These are phyloP conservation scores for Caiman crocodilus DNA, from an alignment of 2,797 vertebrate species.

Conservation along the genomic window DNA sequence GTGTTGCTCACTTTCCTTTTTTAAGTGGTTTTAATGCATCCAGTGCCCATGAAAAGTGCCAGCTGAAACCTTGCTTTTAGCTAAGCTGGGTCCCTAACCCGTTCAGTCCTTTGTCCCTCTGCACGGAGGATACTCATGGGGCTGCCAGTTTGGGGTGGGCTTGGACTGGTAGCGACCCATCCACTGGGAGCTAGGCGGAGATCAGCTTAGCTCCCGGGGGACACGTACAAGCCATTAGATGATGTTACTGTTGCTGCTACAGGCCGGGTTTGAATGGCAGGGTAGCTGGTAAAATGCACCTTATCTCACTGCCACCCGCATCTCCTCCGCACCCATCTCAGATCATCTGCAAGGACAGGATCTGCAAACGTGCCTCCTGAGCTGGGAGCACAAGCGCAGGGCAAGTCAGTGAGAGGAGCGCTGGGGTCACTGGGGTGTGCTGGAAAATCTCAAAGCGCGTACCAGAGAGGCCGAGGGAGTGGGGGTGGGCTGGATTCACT, in stretches of 20 bases:
- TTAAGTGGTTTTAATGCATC: not conserved
- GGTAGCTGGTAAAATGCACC: not conserved
- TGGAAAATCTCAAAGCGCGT: not conserved
- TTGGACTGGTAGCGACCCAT: not conserved
- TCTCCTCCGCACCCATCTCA: not conserved
- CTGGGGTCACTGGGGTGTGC: rapidly evolving
- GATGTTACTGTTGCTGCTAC: not conserved
- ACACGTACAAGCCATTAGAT: not conserved
- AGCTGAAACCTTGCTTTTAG: not conserved
- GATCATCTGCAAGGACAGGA: not conserved
- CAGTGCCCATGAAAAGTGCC: rapidly evolving
- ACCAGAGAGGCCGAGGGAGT: too few relatives aligned
- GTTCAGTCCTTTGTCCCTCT: not conserved
- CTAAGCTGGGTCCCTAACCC: not conserved
- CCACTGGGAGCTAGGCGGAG: not conserved
- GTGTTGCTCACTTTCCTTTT: not conserved
- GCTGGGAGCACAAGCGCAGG: not conserved
- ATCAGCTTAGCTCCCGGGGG: not conserved
- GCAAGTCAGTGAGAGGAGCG: not conserved
- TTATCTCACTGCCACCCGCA: not conserved
- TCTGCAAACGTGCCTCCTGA: not conserved
- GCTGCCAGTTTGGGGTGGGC: rapidly evolving
- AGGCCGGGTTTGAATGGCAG: not conserved
- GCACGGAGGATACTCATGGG: not conserved
- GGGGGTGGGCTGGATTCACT: rapidly evolving